Conservation (phyloP, 2,113 vertebrate species). For the Corvus moneduloides region DNA sequence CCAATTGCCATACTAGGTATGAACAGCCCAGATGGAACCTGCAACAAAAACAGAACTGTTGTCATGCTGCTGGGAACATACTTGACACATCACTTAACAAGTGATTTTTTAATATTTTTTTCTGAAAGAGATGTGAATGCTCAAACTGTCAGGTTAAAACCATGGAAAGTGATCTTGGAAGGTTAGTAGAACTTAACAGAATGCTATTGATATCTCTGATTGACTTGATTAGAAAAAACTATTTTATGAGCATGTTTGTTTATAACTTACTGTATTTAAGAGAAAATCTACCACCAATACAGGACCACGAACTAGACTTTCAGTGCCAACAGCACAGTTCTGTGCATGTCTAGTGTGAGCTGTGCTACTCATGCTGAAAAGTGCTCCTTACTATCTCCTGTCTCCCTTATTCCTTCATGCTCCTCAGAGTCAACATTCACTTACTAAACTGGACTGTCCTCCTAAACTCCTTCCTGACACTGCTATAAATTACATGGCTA, state of each 20-base stretch:
- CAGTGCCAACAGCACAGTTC: neutral
- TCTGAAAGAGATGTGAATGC: neutral
- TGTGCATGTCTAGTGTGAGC: neutral
- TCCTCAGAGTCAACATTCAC: neutral
- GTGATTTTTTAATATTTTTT: neutral
- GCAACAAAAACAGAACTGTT: neutral
- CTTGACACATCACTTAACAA: rapidly evolving
- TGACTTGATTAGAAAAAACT: neutral
- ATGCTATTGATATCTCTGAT: neutral
- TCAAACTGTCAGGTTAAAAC: neutral
- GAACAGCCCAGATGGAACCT: slow-evolving; percentile 96
- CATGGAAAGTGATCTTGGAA: neutral
- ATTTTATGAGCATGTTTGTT: neutral
- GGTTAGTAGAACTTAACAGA: neutral
- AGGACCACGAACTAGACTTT: neutral
- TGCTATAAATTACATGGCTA: neutral
- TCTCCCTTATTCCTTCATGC: neutral
- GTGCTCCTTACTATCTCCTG: neutral
- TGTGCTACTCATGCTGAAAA: neutral
- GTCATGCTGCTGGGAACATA: neutral
- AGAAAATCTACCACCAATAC: neutral
- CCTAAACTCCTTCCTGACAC: neutral
- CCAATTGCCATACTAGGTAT: slow-evolving; percentile 99
- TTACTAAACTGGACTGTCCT: neutral
- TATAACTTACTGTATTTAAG: neutral